These are phyloP conservation scores for Anomalospiza imberbis DNA, from an alignment of 2,797 vertebrate species.

Conservation along the genomic window DNA sequence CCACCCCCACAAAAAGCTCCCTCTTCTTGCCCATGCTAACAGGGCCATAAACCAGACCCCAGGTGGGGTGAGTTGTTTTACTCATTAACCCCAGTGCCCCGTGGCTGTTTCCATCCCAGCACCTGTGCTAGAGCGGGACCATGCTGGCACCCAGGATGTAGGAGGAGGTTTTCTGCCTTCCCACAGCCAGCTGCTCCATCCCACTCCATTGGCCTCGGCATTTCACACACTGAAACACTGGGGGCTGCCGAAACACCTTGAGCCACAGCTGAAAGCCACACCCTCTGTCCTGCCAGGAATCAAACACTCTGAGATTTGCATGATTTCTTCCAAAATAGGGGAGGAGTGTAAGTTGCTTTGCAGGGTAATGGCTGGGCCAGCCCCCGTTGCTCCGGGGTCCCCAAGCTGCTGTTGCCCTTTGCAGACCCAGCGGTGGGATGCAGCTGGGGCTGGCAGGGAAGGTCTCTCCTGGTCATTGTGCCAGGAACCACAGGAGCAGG, in stretches of 20 bases:
- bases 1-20: neutral
- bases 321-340: neutral
- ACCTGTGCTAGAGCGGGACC: neutral
- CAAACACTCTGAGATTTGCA: neutral
- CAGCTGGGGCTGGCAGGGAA: neutral
- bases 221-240: neutral
- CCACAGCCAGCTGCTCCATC: neutral
- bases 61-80: neutral
- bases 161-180: neutral
- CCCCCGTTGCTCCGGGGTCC: fast-evolving
- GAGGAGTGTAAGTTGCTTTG: neutral
- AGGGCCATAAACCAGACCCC: neutral
- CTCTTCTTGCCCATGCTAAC: neutral
- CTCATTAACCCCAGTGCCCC: neutral
- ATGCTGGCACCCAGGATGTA: neutral
- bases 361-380: neutral
- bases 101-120: neutral
- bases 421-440: neutral
- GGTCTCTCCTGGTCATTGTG: neutral
- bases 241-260: neutral
- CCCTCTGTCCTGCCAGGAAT: neutral
- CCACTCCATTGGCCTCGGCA: fast-evolving
- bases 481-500: neutral
- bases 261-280: neutral
- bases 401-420: neutral